Conservation (phyloP, 2,888 invertebrate genomes). For the Drosophila kambysellisi region DNA sequence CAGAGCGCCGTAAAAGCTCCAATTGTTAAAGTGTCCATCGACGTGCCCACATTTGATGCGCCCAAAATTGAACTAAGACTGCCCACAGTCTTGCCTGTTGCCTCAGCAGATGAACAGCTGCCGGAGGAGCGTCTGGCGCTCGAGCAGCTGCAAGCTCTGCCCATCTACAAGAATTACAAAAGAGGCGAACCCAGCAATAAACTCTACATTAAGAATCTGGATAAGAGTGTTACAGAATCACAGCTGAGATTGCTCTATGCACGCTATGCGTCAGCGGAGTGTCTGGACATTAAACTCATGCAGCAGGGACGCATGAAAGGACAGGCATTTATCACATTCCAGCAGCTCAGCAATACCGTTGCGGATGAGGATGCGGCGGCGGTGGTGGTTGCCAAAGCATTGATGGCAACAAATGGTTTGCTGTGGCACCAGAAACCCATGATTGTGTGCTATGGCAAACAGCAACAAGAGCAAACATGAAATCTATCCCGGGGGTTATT, state of each 20-base stretch:
- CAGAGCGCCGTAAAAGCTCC: constrained; percentile 31
- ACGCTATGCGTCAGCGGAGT: constrained; percentile 86
- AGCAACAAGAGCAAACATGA: constrained; percentile 41
- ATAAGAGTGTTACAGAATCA: constrained; percentile 91
- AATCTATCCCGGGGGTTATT: background rate
- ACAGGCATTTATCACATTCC: constrained; percentile 94
- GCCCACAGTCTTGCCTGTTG: constrained; percentile 19
- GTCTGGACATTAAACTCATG: constrained; percentile 92
- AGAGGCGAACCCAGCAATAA: constrained; percentile 92
- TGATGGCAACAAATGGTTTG: constrained; percentile 94
- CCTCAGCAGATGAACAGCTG: constrained; percentile 11
- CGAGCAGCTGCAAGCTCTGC: constrained; percentile 90
- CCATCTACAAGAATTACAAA: constrained; percentile 94
- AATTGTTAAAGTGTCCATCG: background rate
- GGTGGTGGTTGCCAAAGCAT: constrained; percentile 89
- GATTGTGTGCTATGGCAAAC: constrained; percentile 94
- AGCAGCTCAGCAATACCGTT: constrained; percentile 18
- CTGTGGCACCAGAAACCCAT: constrained; percentile 95
- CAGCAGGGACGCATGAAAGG: constrained; percentile 98
- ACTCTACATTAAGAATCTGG: constrained; percentile 96
- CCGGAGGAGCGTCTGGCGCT: constrained; percentile 88
- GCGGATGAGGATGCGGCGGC: constrained; percentile 11
- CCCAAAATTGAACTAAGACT: constrained; percentile 76
- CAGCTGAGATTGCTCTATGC: constrained; percentile 92
- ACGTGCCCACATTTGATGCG: constrained; percentile 11